Base-by-base conservation (phyloP, 1,140 invertebrate genomes). In the Polyergus mexicanus region DNA sequence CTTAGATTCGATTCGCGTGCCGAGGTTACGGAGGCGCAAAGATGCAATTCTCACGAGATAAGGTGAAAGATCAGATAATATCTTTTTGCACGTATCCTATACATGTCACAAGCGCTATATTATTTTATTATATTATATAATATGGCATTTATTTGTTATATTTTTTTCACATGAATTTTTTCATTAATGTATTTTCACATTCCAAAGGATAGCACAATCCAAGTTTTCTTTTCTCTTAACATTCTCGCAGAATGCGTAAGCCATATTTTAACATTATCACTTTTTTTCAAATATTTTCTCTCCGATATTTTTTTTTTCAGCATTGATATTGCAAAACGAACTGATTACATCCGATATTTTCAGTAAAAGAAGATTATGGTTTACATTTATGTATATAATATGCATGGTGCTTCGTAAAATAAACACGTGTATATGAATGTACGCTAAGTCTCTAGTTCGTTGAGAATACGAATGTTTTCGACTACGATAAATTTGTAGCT, bases 1-100 rank as follows among this genome's bases (percentile, higher is more conserved):
- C 91, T 92, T 89, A 85, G 88, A 92, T 89, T 91, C 92, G 87
- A 90, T 93, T 92, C 89, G 89, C 89, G 89, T 90, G 89, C 88
- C 84, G 88, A 84, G 89, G 89, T 90, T 90, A 87, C 88, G 66
- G 69, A 77, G 88, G 75, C 72, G 80, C 71, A n/a, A 84, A 62
- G 85, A 77, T 69, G 83, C 77, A 84, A 60, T 87, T 86, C 88
- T 85, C 89, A 84, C 81, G 89, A 65, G 90, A 91, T 91, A 88
- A 86, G 85, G 87, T 44, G 72, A 78, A 63, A 89, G 85, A 87
- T 90, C 78, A 83, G 68, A 65, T 60, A 47, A 47, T 68, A 77
- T 86, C 83, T 78, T 77, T 25, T 51, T 25, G 38, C 84, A 78
- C 78, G 60, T 84, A 63, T 51, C 25, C 22, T 47, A 25, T 25